Conservation (phyloP, 2,888 invertebrate species). For the Macrophya alboannulata region DNA sequence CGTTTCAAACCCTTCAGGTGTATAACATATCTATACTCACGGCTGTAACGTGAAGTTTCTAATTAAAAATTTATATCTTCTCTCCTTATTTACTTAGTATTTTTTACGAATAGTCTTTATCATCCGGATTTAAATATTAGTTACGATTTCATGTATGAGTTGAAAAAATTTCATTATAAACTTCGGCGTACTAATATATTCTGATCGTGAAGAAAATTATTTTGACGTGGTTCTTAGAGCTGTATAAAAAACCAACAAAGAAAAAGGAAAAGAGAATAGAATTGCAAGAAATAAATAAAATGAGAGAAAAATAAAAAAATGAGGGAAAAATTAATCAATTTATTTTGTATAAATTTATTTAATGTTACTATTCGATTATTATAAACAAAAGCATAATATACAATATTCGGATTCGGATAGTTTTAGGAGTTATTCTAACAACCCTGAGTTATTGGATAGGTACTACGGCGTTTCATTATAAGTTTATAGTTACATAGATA, state of each 20-base stretch:
- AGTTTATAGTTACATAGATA: slow-evolving; percentile 9
- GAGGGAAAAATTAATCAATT: background rate
- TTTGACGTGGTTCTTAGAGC: slow-evolving; percentile 8
- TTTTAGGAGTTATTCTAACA: background rate
- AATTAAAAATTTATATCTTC: background rate
- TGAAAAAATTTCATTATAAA: background rate
- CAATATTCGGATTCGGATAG: background rate
- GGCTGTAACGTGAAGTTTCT: background rate
- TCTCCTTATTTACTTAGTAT: background rate
- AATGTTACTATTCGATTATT: background rate
- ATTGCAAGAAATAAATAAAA: no score
- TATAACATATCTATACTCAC: slow-evolving; percentile 1
- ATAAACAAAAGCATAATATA: background rate
- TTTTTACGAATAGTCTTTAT: slow-evolving; percentile 4
- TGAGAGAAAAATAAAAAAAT: background rate
- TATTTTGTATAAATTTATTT: slow-evolving; percentile 32
- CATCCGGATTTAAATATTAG: background rate
- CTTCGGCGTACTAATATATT: slow-evolving; percentile 22
- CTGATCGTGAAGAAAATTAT: background rate
- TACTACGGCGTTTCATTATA: slow-evolving; percentile 32
- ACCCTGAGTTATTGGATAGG: slow-evolving; percentile 3
- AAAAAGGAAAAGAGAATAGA: no score
- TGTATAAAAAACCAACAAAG: background rate
- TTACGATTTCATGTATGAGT: background rate
- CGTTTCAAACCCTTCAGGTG: background rate